These are phyloP conservation scores for Hyla sarda DNA, from an alignment of 2,113 vertebrate genomes.

Conservation along the genomic window DNA sequence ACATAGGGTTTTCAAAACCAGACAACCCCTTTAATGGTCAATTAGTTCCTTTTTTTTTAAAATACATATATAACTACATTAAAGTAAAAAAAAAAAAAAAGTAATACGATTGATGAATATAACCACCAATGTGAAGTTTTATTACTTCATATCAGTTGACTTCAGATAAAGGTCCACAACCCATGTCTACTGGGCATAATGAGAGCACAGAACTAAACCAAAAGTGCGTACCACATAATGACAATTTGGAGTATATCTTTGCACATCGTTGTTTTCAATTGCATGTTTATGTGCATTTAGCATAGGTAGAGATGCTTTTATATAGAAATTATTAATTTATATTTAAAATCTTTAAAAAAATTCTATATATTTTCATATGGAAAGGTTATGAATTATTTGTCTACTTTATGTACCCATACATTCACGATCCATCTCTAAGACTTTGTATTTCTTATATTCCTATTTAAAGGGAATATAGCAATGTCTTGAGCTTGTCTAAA, in stretches of 20 bases:
- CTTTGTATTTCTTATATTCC: neutral
- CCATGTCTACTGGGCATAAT: neutral
- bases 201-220: neutral
- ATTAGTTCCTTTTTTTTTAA: neutral
- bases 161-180: neutral
- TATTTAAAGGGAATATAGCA: neutral
- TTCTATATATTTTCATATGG: neutral
- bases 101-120: no score
- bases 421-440: neutral
- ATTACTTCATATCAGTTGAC: neutral
- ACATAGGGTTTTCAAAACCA: neutral
- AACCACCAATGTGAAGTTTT: neutral
- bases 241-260: neutral
- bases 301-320: neutral
- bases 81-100: no score
- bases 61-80: neutral
- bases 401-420: neutral
- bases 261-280: neutral
- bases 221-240: neutral
- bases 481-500: neutral
- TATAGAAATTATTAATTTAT: neutral
- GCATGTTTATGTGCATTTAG: neutral
- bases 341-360: neutral
- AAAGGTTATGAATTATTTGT: neutral
- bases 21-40: neutral